Evolutionary conservation across 2,113 vertebrate species (phyloP).

Genomic region (Aptenodytes patagonicus): DNA sequence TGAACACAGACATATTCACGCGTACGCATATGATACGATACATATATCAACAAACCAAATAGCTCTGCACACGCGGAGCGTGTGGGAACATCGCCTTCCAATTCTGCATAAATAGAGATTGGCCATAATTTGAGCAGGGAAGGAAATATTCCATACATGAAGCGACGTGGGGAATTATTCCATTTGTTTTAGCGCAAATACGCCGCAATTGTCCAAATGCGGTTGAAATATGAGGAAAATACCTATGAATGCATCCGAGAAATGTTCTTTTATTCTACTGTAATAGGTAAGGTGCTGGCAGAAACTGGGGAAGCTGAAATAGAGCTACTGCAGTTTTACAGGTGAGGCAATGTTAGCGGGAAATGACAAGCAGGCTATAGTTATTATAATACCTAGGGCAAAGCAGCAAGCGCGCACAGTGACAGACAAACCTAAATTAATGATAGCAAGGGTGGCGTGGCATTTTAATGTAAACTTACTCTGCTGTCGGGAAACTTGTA

Average conservation of each 20-base stretch:
- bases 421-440: conserved; percentile 80
- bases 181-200: conserved; percentile 33
- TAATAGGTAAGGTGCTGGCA: conserved; percentile 50
- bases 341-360: conserved; percentile 61
- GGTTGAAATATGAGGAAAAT: conserved; percentile 59
- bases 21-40: neutral
- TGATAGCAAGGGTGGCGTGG: conserved; percentile 51
- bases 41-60: neutral
- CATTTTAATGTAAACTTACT: conserved; percentile 73
- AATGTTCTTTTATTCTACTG: conserved; percentile 59
- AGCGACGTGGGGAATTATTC: conserved; percentile 14
- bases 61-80: neutral
- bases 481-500: conserved; percentile 35
- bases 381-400: conserved; percentile 77
- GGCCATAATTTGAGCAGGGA: neutral
- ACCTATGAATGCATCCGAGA: conserved; percentile 17
- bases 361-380: conserved; percentile 71
- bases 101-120: neutral
- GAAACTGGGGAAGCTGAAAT: conserved; percentile 47
- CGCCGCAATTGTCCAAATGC: conserved; percentile 6
- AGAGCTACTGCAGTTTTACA: conserved; percentile 66
- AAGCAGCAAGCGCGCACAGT: conserved; percentile 68
- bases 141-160: conserved; percentile 6
- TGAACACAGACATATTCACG: neutral
- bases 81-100: neutral